Evolutionary conservation across 1,140 invertebrate genomes (phyloP).

Genomic region (Leptinotarsa lineolata): DNA sequence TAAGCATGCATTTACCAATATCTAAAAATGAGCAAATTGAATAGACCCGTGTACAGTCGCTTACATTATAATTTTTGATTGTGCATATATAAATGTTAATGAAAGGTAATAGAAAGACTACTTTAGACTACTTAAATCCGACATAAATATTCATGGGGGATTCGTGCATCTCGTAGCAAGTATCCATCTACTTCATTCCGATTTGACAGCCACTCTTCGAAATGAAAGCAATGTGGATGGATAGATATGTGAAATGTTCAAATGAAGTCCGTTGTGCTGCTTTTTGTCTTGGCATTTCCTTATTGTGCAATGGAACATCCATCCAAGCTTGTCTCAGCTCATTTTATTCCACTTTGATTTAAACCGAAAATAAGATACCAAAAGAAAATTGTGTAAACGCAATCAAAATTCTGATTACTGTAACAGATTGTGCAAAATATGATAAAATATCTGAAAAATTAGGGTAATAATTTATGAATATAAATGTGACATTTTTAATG

Average conservation of each 20-base stretch:
- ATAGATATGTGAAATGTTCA: conserved; percentile 9
- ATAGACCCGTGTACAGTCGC: neutral
- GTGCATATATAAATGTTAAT: conserved; percentile 15
- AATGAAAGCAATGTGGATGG: conserved; percentile 21
- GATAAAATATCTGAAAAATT: too few relatives aligned
- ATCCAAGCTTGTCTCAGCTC: too few relatives aligned
- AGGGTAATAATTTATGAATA: too few relatives aligned
- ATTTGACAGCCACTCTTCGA: conserved; percentile 15
- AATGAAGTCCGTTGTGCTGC: neutral
- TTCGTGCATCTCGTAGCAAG: neutral
- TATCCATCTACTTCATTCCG: conserved; percentile 22
- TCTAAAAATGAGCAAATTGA: conserved; percentile 18
- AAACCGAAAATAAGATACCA: too few relatives aligned
- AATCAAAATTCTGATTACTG: too few relatives aligned
- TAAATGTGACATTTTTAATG: too few relatives aligned
- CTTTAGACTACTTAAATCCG: conserved; percentile 27
- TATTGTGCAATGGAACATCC: neutral
- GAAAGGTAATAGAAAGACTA: conserved; percentile 23
- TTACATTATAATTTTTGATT: conserved; percentile 18
- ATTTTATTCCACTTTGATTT: too few relatives aligned
- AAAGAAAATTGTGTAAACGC: too few relatives aligned
- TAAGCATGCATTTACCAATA: neutral
- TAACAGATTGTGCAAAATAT: too few relatives aligned
- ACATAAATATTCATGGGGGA: conserved; percentile 22
- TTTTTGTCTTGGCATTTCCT: neutral